Conservation (phyloP, 1,140 invertebrate species). For the Myzus persicae region DNA sequence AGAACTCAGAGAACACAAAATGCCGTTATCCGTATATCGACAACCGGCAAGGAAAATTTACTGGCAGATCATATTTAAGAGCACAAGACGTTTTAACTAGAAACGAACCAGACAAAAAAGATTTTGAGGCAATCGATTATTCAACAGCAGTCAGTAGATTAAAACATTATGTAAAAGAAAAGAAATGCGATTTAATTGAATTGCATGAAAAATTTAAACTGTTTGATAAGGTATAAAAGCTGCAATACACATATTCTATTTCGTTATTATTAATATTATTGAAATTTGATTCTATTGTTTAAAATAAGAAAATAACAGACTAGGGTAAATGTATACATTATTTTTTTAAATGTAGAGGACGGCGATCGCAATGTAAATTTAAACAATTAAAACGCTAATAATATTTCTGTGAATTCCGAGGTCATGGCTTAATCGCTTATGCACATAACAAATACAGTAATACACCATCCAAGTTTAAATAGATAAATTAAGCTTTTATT, state of each 20-base stretch:
- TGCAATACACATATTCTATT: too few species aligned
- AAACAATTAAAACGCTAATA: neutral
- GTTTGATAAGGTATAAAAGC: conserved; percentile 14
- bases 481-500: neutral
- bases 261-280: neutral
- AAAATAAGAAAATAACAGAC: neutral
- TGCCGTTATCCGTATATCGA: conserved; percentile 32
- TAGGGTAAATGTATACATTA: neutral
- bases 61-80: neutral
- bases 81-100: neutral
- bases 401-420: neutral
- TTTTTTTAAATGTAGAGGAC: neutral
- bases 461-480: neutral
- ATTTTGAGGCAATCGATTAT: neutral
- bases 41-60: conserved; percentile 17
- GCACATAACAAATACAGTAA: neutral
- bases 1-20: neutral
- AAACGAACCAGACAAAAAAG: neutral
- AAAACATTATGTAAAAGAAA: neutral
- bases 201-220: neutral
- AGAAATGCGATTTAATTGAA: neutral
- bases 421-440: neutral
- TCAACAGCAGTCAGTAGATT: neutral
- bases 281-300: neutral
- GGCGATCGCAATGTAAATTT: neutral